Conservation (phyloP, 2,888 invertebrate species). For the Mythimna vitellina region DNA sequence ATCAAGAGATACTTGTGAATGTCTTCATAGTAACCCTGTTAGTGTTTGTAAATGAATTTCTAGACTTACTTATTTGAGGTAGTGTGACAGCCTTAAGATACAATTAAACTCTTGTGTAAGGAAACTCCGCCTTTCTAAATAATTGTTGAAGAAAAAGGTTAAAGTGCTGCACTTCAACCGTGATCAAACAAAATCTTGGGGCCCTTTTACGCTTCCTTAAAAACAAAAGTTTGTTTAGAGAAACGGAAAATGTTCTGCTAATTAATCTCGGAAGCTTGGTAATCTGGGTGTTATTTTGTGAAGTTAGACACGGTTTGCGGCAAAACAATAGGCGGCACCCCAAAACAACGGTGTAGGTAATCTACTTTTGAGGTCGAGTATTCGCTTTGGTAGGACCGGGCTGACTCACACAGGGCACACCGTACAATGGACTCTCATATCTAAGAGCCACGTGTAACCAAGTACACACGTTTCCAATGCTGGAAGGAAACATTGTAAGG, state of each 20-base stretch:
- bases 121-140: no score
- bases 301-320: conserved; percentile 65
- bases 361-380: conserved; percentile 69
- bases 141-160: no score
- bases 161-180: no score
- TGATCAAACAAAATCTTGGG: no score
- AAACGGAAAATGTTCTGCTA: conserved; percentile 48
- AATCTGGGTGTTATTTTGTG: conserved; percentile 46
- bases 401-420: conserved; percentile 69
- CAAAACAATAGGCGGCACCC: conserved; percentile 67
- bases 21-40: no score
- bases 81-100: no score
- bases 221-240: neutral
- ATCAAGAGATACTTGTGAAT: no score
- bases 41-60: no score
- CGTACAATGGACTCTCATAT: conserved; percentile 60
- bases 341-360: conserved; percentile 67
- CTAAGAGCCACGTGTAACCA: conserved; percentile 66
- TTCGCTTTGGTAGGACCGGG: conserved; percentile 68
- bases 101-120: no score
- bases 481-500: conserved; percentile 59
- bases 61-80: no score
- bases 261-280: conserved; percentile 53
- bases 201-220: no score
- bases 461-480: conserved; percentile 62